Conservation (phyloP, 2,888 invertebrate genomes). For the Leptopilina myrica region DNA sequence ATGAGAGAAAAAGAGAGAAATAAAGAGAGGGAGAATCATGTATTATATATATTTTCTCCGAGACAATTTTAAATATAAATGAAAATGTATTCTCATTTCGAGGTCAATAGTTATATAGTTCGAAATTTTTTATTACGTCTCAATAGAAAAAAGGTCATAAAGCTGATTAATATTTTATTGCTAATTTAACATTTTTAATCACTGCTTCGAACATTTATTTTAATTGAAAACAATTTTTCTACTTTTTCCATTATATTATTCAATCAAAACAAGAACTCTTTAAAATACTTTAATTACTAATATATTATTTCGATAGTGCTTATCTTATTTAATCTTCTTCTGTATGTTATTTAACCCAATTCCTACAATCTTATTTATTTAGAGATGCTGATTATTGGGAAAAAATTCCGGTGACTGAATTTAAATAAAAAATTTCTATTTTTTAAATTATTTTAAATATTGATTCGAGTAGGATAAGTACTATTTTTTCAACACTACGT, state of each 20-base stretch:
- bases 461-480: too few relatives aligned
- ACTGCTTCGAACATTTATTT: too few relatives aligned
- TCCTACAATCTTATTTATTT: conserved; percentile 2
- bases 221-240: too few relatives aligned
- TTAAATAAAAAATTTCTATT: too few relatives aligned
- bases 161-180: not conserved
- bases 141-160: too few relatives aligned
- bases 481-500: too few relatives aligned
- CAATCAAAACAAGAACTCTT: not conserved
- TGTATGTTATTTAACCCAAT: not conserved
- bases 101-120: conserved; percentile 17
- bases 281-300: not conserved
- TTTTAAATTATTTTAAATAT: too few relatives aligned
- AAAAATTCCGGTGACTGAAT: not conserved
- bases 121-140: not conserved
- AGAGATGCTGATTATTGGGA: not conserved
- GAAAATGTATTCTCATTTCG: conserved; percentile 1
- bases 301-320: not conserved
- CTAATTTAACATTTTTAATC: not conserved
- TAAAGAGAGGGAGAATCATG: not conserved
- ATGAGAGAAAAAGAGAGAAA: not conserved
- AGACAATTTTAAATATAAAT: conserved; percentile 10
- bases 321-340: not conserved
- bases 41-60: not conserved
- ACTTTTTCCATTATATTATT: too few relatives aligned